Base-by-base conservation (phyloP, 2,888 invertebrate genomes). In the Acrocera orbiculus region DNA sequence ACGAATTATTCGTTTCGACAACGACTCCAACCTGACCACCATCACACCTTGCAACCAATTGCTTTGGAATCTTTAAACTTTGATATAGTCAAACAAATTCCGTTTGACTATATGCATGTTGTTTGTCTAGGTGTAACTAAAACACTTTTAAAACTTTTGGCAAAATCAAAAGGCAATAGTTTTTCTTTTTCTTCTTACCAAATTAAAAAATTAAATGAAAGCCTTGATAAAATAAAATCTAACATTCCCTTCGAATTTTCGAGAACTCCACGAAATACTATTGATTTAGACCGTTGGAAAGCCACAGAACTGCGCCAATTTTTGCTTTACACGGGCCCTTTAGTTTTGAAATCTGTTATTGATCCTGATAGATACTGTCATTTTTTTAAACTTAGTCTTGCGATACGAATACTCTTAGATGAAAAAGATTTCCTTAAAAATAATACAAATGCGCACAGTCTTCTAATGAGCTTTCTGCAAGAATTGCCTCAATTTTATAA, bases 301-400 rank as follows among this genome's bases (percentile, higher is more conserved):
- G 32, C 32, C 6, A 32, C 32, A 4, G 46, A 47, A 40, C 38
- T 42, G 16, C 23, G 32, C 8, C 19, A 19, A 11, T 32, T 32
- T 32, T n/a, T n/a, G n/a, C n/a, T n/a, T n/a, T n/a, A n/a, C n/a
- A n/a, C n/a, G n/a, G n/a, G n/a, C n/a, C 32, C 24, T 16, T 22
- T 16, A 15, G 16, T 23, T 22, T 23, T 32, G 10, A n/a, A 23
- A 13, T n/a, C 10, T 16, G 14, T 32, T 11, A 24, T 32, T 9
- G 16, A 32, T 24, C 9, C 11, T 17, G 34, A 25, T n/a, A 32
- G 27, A 16, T 45, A 44, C 40, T 26, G 34, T 3, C 40, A 45
- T 39, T 43, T 45, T 32, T 23, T 44, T 28, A 27, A 31, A n/a
- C 25, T 46, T 11, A 36, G 39, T 33, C 16, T 30, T 27, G n/a